Evolutionary conservation across 2,797 vertebrate species (phyloP).

Genomic region (Cynopterus sphinx): DNA sequence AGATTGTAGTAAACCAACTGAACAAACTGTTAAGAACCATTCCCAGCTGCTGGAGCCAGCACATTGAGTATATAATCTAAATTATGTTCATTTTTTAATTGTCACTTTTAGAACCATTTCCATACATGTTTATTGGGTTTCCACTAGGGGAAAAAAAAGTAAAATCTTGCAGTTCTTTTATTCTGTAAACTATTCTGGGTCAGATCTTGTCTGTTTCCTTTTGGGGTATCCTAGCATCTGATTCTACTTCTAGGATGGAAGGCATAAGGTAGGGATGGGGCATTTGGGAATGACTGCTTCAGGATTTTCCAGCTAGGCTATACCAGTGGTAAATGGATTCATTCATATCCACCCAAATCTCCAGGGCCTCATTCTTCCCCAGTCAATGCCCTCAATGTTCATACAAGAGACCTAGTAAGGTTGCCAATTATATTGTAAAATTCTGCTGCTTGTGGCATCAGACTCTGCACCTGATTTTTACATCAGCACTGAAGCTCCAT

Average conservation of each 20-base stretch:
- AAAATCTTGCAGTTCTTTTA: not conserved
- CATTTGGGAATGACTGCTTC: not conserved
- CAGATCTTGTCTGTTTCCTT: not conserved
- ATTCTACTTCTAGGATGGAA: not conserved
- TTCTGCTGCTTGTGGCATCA: not conserved
- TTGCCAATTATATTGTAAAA: not conserved
- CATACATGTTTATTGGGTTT: not conserved
- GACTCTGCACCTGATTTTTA: not conserved
- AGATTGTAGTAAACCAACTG: not conserved
- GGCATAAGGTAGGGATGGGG: not conserved
- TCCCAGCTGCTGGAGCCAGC: not conserved
- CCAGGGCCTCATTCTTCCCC: not conserved
- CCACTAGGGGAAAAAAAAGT: not conserved
- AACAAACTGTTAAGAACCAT: not conserved
- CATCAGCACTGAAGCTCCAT: not conserved
- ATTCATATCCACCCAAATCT: not conserved
- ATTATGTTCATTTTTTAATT: not conserved
- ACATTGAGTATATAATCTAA: not conserved
- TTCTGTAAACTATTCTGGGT: not conserved
- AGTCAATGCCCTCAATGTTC: not conserved
- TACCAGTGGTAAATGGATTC: not conserved
- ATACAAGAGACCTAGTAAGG: not conserved
- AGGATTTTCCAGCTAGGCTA: not conserved
- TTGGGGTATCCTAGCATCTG: not conserved
- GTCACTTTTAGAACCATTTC: not conserved